Evolutionary conservation across 37 sponge, comb jelly and placozoan genomes (phyloP).

Genomic region (Ianthella basta): DNA sequence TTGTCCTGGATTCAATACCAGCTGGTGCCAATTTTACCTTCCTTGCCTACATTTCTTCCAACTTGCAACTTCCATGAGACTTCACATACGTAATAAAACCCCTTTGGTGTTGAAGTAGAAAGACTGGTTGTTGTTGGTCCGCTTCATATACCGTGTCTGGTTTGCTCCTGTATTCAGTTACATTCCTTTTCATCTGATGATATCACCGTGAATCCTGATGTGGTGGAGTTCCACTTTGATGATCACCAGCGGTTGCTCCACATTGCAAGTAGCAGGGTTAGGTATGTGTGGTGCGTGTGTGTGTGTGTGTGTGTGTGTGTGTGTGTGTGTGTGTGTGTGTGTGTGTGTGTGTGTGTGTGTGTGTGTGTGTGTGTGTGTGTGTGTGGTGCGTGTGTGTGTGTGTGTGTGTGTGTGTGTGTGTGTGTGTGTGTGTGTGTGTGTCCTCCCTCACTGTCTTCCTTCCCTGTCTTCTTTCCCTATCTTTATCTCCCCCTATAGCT

Average conservation of each 20-base stretch:
- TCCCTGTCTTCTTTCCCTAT: too few relatives aligned
- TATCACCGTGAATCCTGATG: constrained; percentile 48
- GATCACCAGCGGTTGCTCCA: constrained; percentile 68
- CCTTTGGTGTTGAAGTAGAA: too few relatives aligned
- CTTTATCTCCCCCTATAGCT: too few relatives aligned
- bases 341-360: constrained; percentile 43
- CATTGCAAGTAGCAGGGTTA: constrained; percentile 50
- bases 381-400: constrained; percentile 14
- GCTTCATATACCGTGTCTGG: too few relatives aligned
- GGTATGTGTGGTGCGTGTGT: constrained; percentile 31
- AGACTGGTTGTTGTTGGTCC: too few relatives aligned
- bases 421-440: constrained; percentile 8
- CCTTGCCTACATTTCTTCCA: too few relatives aligned
- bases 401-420: constrained; percentile 1
- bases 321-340: constrained; percentile 27
- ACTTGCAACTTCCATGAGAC: too few relatives aligned
- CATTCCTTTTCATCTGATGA: constrained; percentile 26
- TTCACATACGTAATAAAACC: too few relatives aligned
- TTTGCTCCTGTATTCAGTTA: constrained; percentile 33
- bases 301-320: constrained; percentile 15
- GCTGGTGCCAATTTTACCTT: too few relatives aligned
- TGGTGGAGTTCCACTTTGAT: constrained; percentile 75
- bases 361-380: constrained; percentile 42
- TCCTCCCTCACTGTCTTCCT: too few relatives aligned
- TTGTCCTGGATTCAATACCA: too few relatives aligned